These are phyloP conservation scores for Macroteleia sp. DNA, from an alignment of 2,888 invertebrate species.

Conservation along the genomic window DNA sequence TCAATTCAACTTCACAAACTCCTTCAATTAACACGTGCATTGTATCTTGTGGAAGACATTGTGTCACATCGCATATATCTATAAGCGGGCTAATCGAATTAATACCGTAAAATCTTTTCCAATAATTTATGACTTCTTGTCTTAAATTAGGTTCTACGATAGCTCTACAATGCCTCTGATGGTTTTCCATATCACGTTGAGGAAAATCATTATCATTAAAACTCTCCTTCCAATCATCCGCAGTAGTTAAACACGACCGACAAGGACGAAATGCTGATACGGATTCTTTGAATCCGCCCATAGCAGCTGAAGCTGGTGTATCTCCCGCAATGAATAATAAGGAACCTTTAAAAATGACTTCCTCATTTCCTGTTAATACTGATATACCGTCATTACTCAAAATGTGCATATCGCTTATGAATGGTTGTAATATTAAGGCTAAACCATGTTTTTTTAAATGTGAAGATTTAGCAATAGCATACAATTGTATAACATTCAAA, in stretches of 20 bases:
- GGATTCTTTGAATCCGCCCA: conserved; percentile 57
- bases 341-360: conserved; percentile 1
- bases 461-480: not conserved
- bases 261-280: not conserved
- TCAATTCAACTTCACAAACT: not conserved
- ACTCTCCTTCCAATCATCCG: not conserved
- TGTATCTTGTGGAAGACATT: conserved; percentile 12
- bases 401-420: not conserved
- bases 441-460: not conserved
- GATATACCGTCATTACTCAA: not conserved
- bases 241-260: not conserved
- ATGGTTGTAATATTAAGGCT: not conserved
- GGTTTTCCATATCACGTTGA: not conserved
- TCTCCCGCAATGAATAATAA: conserved; percentile 49
- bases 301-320: conserved; percentile 57
- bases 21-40: conserved; percentile 14
- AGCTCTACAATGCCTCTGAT: not conserved
- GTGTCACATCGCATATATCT: not conserved
- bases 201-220: not conserved
- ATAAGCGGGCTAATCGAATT: not conserved
- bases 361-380: not conserved
- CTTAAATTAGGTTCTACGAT: not conserved
- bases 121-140: not conserved
- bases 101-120: not conserved
- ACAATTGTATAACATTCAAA: not conserved